Conservation (phyloP, 2,113 vertebrate genomes). For the human region GRCh38 chr1:245685501-245686000, state of each 20-base stretch:
- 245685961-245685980: constrained; percentile 83
- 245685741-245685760: constrained; percentile 99
- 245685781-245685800: constrained; percentile 98
- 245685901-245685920: constrained; percentile 76
- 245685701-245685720: constrained; percentile 84
- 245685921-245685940: constrained; percentile 83
- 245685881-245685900: constrained; percentile 74
- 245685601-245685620: constrained; percentile 96
- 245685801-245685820: constrained; percentile 93
- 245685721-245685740: constrained; percentile 88
- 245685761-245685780: constrained; percentile 96
- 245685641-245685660: constrained; percentile 97
- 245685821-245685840: constrained; percentile 91
- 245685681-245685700: constrained; percentile 85
- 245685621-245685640: constrained; percentile 97
- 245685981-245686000: constrained; percentile 86
- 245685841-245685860: constrained; percentile 79
- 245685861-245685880: constrained; percentile 72
- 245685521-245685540: constrained; percentile 94
- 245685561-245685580: constrained; percentile 99
- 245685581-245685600: constrained; percentile 96
- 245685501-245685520: constrained; percentile 92
- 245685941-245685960: constrained; percentile 87
- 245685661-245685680: constrained; percentile 93
- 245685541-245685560: constrained; percentile 98